Conservation (phyloP, 2,797 vertebrate genomes). For the Ctenopoma kingsleyae region DNA sequence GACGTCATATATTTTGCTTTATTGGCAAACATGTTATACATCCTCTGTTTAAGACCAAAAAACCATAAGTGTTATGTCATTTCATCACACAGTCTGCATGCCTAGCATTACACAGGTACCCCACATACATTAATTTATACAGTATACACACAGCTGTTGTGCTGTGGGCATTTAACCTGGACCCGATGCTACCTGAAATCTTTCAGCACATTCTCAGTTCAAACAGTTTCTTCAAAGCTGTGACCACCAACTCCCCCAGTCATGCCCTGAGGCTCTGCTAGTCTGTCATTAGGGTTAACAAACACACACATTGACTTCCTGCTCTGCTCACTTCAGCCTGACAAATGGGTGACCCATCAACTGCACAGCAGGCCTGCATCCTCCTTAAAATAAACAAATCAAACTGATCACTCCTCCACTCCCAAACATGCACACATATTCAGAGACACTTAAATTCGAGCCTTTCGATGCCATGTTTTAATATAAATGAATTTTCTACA, state of each 20-base stretch:
- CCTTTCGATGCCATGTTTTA: constrained; percentile 11
- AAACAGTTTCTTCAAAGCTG: constrained; percentile 78
- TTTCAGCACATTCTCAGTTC: constrained; percentile 74
- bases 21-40: not conserved
- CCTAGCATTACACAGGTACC: constrained; percentile 39
- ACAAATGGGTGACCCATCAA: constrained; percentile 69
- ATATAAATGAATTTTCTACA: constrained; percentile 5
- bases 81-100: constrained; percentile 43
- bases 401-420: constrained; percentile 40
- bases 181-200: constrained; percentile 67
- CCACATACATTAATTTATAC: constrained; percentile 20
- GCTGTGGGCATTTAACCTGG: constrained; percentile 45
- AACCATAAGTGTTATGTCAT: constrained; percentile 13
- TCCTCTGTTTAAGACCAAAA: not conserved
- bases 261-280: constrained; percentile 62
- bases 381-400: constrained; percentile 66
- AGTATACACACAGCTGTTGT: constrained; percentile 77
- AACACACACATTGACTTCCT: constrained; percentile 77
- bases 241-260: constrained; percentile 47
- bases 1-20: not conserved
- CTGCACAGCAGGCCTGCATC: constrained; percentile 63
- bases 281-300: constrained; percentile 80
- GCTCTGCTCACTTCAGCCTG: constrained; percentile 62
- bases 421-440: constrained; percentile 16
- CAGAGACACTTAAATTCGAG: not conserved